Evolutionary conservation across 2,797 vertebrate genomes (phyloP), one percentile per base, ranked within the genome.

Genomic region (Sus cebifrons): DNA sequence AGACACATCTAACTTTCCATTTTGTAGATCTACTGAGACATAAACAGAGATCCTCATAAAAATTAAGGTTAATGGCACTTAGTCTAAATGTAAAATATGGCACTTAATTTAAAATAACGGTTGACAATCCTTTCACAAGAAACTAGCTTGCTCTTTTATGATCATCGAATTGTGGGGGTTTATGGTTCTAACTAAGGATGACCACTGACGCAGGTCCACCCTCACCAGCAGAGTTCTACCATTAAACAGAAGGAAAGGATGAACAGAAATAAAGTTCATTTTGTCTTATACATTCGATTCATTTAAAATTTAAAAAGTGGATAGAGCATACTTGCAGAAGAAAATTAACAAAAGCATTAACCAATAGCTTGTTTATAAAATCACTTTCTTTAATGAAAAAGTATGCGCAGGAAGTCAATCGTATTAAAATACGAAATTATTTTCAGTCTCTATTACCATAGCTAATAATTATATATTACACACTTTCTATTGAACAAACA

Each of bases 401-500:
- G 21, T 64, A 71, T 36, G 6, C 60, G 60, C 1, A 49, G n/a
- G 77, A 90, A 70, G 32, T 82, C 64, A 82, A 62, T 36, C 78
- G 16, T 86, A 18, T 96, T 97, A 95, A 92, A 91, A 96, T 97
- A 96, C 81, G 74, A 58, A 29, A 79, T 94, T 73, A 90, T 97
- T 97, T 98, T 95, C 58, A 73, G 16, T 95, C 88, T 95, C 91
- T 93, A 40, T 81, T 92, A 29, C 49, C 95, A 92, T 89, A 0
- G 88, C 83, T 97, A 97, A 96, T 95, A 97, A 97, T 96, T 97
- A 96, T 86, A 85, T 94, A 85, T 93, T 84, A 49, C 92, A 78
- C 95, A 85, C 32, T 82, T 94, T 97, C 96, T 94, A 96, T 95
- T 97, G 94, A 94, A 83, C 17, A 84, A 64, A 90, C 2, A 40